Evolutionary conservation across 2,113 vertebrate genomes (phyloP), one percentile per base, ranked within the genome.

Genomic region (Seriola rivoliana): DNA sequence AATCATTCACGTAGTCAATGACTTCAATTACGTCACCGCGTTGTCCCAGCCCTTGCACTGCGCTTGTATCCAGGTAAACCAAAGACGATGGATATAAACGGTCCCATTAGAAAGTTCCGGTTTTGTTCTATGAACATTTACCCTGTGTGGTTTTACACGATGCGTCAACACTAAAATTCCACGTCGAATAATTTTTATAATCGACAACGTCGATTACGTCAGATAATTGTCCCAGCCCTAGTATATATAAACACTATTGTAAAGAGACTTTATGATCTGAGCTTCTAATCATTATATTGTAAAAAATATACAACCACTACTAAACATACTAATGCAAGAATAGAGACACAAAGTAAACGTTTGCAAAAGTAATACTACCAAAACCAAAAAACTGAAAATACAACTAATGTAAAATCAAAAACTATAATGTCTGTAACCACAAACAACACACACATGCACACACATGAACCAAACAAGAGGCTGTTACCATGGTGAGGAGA

Each of bases 401-500:
- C 4, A 70, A 36, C 64, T 34, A 8, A 25, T 69, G 23, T 23
- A 46, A 58, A 82, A 68, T 23, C 21, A 42, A 42, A 76, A 73
- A 65, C 57, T 52, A 10, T 58, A 62, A 75, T 12, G 52, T 52
- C 21, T 42, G 65, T n/a, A 29, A 67, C 48, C 13, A 36, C 23
- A 40, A 44, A 63, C 40, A 14, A 25, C 29, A 50, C 34, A 25
- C 21, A 50, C 9, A n/a, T 6, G 19, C 58, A 23, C 21, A 64
- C 57, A 77, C n/a, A 40, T 29, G 64, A 14, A 42, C n/a, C 36
- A 66, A 71, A 57, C 48, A 82, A 38, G 6, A 54, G 17, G 66
- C 48, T 1, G 75, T n/a, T 78, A 40, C 80, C 66, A 86, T 90
- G 74, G 69, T 3, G 21, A 78, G 5, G 1, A 75, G 66, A 36